Percentiles rank a stretch among this genome's conserved stretches.
These are phyloP conservation scores for Tiaroga cobitis DNA, from an alignment of 2,797 vertebrate genomes.

Conservation along the genomic window DNA sequence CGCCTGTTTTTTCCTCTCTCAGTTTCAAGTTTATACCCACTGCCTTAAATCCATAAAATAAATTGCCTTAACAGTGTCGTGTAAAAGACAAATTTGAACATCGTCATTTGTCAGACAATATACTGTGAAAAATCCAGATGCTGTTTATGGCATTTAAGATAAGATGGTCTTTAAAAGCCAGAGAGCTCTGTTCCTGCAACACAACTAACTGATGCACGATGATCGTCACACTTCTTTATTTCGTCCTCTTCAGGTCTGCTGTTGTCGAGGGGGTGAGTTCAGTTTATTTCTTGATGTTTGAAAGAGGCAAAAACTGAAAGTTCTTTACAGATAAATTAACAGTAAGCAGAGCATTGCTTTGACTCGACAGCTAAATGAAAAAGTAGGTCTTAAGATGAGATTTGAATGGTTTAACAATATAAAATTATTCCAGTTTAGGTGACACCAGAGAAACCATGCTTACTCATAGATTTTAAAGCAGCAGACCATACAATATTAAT, in stretches of 20 bases:
- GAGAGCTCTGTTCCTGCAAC: constrained; percentile 15
- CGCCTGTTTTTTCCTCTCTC: background rate
- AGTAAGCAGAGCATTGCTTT: background rate
- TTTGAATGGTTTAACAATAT: background rate
- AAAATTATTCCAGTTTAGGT: background rate
- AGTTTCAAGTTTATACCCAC: background rate
- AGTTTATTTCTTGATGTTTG: background rate
- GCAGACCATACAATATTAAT: background rate
- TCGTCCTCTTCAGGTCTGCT: constrained; percentile 65
- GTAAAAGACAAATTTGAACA: constrained; percentile 18
- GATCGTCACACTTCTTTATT: constrained; percentile 65
- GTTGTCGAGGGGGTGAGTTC: constrained; percentile 66
- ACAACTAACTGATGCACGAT: constrained; percentile 64
- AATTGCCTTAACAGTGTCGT: background rate
- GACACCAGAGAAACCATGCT: background rate
- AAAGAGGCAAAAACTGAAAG: background rate
- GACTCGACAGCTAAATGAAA: background rate
- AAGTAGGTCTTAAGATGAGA: background rate
- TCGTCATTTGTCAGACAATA: background rate
- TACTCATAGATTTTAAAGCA: background rate
- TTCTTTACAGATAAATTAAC: background rate
- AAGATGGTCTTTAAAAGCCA: constrained; percentile 64
- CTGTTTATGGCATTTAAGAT: constrained; percentile 1
- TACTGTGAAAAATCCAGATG: constrained; percentile 49
- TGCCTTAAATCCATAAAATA: background rate